Evolutionary conservation across 2,888 invertebrate species (phyloP).

Genomic region (Spicauda simplicius): DNA sequence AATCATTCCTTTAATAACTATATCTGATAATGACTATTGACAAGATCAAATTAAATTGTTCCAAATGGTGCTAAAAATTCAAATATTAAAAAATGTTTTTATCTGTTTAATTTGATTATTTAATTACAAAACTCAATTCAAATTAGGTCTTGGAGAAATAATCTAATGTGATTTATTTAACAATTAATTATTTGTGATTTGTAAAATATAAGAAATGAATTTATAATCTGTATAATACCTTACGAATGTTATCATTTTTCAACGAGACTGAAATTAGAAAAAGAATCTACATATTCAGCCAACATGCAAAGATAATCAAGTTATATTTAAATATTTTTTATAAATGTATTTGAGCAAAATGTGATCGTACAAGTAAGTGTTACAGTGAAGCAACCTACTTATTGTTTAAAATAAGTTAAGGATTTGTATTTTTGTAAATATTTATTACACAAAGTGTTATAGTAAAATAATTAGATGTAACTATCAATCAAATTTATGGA

Average conservation of each 20-base stretch:
- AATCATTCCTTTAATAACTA: background rate
- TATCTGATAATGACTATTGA: background rate
- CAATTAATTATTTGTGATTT: background rate
- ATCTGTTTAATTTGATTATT: background rate
- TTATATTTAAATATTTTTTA: background rate
- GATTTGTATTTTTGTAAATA: slow-evolving; percentile 51
- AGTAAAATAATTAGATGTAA: background rate
- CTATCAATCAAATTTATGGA: background rate
- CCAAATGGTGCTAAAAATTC: background rate
- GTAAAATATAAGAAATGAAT: background rate
- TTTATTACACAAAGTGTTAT: slow-evolving; percentile 16
- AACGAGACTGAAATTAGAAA: background rate
- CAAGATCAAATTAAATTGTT: background rate
- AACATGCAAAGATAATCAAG: no score
- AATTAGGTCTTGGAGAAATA: no score
- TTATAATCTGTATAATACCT: no score
- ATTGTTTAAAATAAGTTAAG: slow-evolving; percentile 39
- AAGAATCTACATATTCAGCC: background rate
- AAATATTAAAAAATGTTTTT: background rate
- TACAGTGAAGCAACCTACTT: slow-evolving; percentile 47
- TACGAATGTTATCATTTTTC: background rate
- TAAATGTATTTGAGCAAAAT: slow-evolving; percentile 43
- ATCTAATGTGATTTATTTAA: background rate
- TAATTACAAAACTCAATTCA: background rate
- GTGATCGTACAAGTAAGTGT: slow-evolving; percentile 42